Conservation (phyloP, 2,888 invertebrate genomes). For the Prenolepis imparis region DNA sequence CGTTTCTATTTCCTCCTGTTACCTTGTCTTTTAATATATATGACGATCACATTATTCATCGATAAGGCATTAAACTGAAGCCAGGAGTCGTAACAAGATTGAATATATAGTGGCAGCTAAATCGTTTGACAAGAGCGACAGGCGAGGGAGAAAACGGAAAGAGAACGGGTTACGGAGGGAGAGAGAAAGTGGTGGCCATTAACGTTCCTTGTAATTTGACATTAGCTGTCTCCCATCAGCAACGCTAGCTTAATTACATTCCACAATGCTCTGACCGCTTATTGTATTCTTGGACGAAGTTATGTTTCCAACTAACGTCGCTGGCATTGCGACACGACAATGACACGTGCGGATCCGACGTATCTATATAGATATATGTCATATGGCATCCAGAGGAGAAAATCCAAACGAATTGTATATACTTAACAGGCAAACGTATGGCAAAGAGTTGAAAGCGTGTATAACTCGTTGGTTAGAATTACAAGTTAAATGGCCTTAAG, state of each 20-base stretch:
- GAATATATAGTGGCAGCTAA: conserved; percentile 77
- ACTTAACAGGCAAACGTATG: conserved; percentile 6
- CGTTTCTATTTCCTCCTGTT: neutral
- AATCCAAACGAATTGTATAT: conserved; percentile 63
- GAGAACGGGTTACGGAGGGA: conserved; percentile 27
- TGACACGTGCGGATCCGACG: conserved; percentile 47
- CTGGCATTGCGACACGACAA: conserved; percentile 56
- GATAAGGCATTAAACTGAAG: conserved; percentile 24
- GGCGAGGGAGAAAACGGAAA: conserved; percentile 57
- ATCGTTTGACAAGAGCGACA: conserved; percentile 80
- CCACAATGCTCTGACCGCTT: conserved; percentile 77
- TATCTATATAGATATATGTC: neutral
- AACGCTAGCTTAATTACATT: conserved; percentile 84
- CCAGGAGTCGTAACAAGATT: conserved; percentile 39
- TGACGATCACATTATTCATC: conserved; percentile 24
- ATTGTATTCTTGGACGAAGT: conserved; percentile 80
- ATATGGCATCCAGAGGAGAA: conserved; percentile 36
- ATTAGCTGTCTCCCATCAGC: conserved; percentile 79
- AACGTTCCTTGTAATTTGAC: conserved; percentile 81
- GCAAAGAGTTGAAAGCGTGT: neutral
- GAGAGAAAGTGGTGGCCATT: conserved; percentile 48
- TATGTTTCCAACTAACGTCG: conserved; percentile 73
- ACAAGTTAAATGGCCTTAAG: conserved; percentile 38
- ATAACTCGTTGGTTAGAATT: conserved; percentile 24
- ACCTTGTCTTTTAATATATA: neutral